Percentiles rank a stretch among this genome's conserved stretches.
These are phyloP conservation scores for Tenodera sinensis DNA, from an alignment of 2,888 invertebrate genomes.

Conservation along the genomic window DNA sequence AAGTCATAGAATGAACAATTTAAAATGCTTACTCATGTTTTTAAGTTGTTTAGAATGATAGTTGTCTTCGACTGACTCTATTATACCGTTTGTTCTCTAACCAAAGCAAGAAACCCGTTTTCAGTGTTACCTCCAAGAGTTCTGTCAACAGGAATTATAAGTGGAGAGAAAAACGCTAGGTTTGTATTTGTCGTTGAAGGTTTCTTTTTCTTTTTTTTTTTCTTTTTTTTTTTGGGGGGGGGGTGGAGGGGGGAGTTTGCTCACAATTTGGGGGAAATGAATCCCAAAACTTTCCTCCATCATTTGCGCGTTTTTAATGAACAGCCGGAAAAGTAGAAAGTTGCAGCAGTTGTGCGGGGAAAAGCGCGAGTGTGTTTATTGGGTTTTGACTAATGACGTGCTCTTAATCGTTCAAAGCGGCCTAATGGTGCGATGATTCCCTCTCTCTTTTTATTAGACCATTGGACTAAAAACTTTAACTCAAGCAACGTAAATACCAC, in stretches of 20 bases:
- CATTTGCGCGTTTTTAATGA: neutral
- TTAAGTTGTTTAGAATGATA: neutral
- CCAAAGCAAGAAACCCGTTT: neutral
- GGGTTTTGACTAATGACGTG: neutral
- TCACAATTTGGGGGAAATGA: neutral
- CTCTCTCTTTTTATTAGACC: neutral
- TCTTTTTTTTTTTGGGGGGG: too few relatives aligned
- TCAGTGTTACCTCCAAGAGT: neutral
- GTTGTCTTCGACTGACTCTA: neutral
- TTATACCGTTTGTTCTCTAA: neutral
- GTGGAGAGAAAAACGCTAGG: neutral
- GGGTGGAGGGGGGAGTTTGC: too few relatives aligned
- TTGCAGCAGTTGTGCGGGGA: neutral
- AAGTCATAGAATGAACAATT: neutral
- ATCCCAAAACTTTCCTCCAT: neutral
- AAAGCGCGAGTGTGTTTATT: neutral
- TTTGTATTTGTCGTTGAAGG: neutral
- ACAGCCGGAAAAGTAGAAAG: neutral
- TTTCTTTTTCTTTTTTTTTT: too few relatives aligned
- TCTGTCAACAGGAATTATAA: neutral
- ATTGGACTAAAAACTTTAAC: neutral
- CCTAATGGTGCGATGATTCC: neutral
- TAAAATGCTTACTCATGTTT: constrained; percentile 11
- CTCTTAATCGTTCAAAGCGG: neutral
- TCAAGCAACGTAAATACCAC: too few relatives aligned